These are phyloP conservation scores for Excalfactoria chinensis DNA, from an alignment of 2,113 vertebrate genomes.

Conservation along the genomic window DNA sequence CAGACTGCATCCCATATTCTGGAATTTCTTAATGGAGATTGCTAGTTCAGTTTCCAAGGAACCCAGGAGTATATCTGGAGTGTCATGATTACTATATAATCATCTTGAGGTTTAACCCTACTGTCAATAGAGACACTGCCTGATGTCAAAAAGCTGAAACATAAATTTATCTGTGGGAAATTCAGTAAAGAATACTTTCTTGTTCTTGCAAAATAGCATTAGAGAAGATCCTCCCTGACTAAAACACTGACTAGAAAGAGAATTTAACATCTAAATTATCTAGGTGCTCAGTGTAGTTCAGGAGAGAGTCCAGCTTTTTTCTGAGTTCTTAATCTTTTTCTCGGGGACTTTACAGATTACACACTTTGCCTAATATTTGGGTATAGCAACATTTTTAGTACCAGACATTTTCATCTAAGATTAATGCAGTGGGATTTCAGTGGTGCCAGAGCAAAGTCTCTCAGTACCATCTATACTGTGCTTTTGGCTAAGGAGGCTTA, in stretches of 20 bases:
- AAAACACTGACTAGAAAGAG: neutral
- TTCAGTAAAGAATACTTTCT: neutral
- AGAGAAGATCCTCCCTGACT: neutral
- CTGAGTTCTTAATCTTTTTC: neutral
- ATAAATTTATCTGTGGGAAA: neutral
- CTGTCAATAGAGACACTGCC: neutral
- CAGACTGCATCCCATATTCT: neutral
- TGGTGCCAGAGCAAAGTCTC: neutral
- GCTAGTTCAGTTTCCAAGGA: rapidly evolving
- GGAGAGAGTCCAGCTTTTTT: neutral
- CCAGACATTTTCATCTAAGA: neutral
- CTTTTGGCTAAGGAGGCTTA: neutral
- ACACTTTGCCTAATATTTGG: neutral
- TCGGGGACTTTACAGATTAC: neutral
- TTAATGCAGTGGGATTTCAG: neutral
- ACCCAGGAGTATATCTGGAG: neutral
- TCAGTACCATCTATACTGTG: neutral
- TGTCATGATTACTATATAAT: neutral
- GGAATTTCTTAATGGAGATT: neutral
- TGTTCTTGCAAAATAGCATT: neutral
- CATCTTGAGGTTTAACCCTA: neutral
- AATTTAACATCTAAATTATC: neutral
- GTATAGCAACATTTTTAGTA: neutral
- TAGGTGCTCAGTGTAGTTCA: neutral
- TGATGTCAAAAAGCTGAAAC: neutral